A percentile compares a stretch with the other conserved stretches of the same genome.
phyloP scores from a whole-genome alignment of 2,888 invertebrate species.

The Bimastos eiseni region DNA sequence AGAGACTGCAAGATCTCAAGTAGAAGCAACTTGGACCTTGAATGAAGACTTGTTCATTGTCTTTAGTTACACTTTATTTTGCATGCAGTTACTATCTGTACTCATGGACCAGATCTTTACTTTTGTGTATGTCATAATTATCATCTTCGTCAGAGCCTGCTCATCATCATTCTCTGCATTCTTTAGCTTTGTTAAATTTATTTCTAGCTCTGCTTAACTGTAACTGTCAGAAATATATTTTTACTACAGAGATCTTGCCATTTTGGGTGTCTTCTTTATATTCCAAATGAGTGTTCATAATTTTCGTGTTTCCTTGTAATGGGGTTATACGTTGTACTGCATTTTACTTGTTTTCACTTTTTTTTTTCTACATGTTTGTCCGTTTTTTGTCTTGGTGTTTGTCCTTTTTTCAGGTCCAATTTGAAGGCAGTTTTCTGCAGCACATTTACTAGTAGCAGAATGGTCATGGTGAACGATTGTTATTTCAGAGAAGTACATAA shows the following conservation, averaged over 20 bases:
- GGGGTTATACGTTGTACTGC: neutral
- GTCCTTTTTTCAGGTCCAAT: neutral
- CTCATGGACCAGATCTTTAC: neutral
- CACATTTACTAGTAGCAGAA: neutral
- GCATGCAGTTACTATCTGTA: neutral
- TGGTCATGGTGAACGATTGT: neutral
- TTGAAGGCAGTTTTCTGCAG: neutral
- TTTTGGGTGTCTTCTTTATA: neutral
- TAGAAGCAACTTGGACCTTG: constrained; percentile 3
- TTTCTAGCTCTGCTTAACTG: neutral
- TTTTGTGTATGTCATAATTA: neutral
- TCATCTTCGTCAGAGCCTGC: neutral
- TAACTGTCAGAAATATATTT: neutral
- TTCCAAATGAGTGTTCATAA: neutral
- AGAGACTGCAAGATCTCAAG: constrained; percentile 24
- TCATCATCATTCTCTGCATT: neutral
- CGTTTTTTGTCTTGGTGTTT: neutral
- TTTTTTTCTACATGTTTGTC: neutral
- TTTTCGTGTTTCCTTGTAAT: neutral
- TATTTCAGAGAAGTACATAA: too few relatives aligned
- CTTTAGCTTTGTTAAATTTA: neutral
- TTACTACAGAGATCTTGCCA: neutral
- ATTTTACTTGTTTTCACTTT: neutral
- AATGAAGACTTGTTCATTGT: neutral
- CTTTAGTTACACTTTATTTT: neutral